Evolutionary conservation across 2,797 vertebrate species (phyloP).

Genomic region (Lacerta viridis): DNA sequence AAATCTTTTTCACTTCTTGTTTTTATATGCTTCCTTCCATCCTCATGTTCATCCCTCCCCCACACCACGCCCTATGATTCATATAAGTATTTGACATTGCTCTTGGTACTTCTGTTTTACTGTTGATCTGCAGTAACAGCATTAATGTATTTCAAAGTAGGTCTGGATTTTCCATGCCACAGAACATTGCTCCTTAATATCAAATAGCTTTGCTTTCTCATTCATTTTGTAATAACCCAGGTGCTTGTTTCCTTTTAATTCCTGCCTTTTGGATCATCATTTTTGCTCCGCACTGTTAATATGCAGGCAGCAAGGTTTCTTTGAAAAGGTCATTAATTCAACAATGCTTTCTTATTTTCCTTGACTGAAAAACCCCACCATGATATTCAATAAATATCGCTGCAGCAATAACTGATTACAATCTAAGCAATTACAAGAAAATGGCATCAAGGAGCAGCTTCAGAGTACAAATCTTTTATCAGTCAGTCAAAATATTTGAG

Average conservation of each 20-base stretch:
- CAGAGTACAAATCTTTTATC: constrained; percentile 5
- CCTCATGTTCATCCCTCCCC: background rate
- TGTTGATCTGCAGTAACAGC: background rate
- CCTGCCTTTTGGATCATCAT: background rate
- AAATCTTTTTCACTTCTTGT: background rate
- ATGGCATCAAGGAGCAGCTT: background rate
- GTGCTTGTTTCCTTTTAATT: constrained; percentile 21
- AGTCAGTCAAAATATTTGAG: background rate
- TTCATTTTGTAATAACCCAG: constrained; percentile 1
- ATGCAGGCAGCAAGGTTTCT: constrained; percentile 1
- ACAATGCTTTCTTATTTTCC: background rate
- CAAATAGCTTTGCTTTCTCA: background rate
- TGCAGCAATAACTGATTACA: constrained; percentile 26
- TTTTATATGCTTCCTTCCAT: background rate
- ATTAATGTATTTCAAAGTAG: constrained; percentile 24
- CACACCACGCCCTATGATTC: background rate
- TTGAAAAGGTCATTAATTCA: constrained; percentile 30
- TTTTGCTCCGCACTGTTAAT: constrained; percentile 27
- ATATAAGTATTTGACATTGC: background rate
- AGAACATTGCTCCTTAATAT: constrained; percentile 26
- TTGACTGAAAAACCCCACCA: constrained; percentile 14
- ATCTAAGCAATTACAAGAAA: constrained; percentile 9
- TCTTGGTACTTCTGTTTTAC: background rate
- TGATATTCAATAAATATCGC: constrained; percentile 1
- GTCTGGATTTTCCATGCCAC: constrained; percentile 19